Conservation (phyloP, 2,113 vertebrate genomes). For the Poicephalus meyeri region DNA sequence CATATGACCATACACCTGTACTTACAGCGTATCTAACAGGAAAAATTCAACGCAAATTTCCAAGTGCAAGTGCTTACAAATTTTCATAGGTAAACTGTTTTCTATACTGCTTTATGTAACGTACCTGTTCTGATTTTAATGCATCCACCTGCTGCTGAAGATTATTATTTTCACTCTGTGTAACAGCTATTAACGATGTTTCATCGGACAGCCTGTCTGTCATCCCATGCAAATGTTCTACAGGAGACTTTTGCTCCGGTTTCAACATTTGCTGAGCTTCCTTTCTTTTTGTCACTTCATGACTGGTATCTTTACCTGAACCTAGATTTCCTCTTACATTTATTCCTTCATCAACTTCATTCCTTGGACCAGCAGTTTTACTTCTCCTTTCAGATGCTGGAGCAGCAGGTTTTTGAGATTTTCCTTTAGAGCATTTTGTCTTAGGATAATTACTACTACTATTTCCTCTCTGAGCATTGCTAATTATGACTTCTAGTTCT, state of each 20-base stretch:
- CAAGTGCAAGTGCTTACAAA: background rate
- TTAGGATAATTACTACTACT: background rate
- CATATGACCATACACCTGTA: background rate
- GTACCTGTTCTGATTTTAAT: slow-evolving; percentile 79
- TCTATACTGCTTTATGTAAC: slow-evolving; percentile 4
- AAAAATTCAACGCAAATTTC: background rate
- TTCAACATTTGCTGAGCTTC: slow-evolving; percentile 61
- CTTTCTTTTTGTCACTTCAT: slow-evolving; percentile 49
- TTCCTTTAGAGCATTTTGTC: slow-evolving; percentile 7
- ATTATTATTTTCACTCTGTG: slow-evolving; percentile 60
- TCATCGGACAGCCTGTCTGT: slow-evolving; percentile 63
- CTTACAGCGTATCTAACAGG: background rate
- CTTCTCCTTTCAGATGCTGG: background rate
- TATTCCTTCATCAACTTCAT: slow-evolving; percentile 63
- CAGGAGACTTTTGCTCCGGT: slow-evolving; percentile 30
- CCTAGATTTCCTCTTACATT: slow-evolving; percentile 55
- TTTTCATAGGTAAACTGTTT: background rate
- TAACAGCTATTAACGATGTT: background rate
- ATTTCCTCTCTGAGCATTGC: slow-evolving; percentile 19
- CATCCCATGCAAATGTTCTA: slow-evolving; percentile 30
- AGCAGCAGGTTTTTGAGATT: background rate
- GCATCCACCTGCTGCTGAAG: slow-evolving; percentile 77
- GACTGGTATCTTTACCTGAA: slow-evolving; percentile 56
- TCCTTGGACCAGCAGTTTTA: background rate
- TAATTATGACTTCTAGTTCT: slow-evolving; percentile 65